Evolutionary conservation across 2,888 invertebrate genomes (phyloP), one percentile per base, ranked within the genome.

Genomic region (Germaria angustata): DNA sequence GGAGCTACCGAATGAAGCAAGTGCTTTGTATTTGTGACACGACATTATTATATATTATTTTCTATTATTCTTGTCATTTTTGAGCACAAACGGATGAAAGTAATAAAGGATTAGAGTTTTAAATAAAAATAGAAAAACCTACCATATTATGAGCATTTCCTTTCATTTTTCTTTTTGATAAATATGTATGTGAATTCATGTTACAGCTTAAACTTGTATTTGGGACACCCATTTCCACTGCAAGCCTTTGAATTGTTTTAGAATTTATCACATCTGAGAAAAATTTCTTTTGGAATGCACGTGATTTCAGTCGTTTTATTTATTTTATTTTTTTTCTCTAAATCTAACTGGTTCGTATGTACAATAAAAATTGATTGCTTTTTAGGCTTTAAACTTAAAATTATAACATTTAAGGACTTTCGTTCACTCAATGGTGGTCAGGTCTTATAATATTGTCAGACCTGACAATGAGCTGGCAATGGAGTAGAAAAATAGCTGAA

Each of bases 11-110:
- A 75, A 55, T 41, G 22, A 53, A 68, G 63, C 53, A 51, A 78
- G 73, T 39, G 44, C 13, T 55, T 71, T 63, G 55, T 53, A 15
- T 53, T 73, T 66, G 28, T n/a, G 72, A 79, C 79, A 79, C 79
- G 79, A 51, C 51, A 72, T 66, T 57, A 15, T 53, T 46, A 11
- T 39, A 49, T 22, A 2, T 28, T 13, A 53, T 9, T n/a, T 17
- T 4, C 11, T 22, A 0, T 4, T 34, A 3, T 39, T 55, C 1
- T n/a, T 34, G 2, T 20, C 8, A 4, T 13, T 57, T 59, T 46
- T 49, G 3, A 32, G 44, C 0, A 36, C 51, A 59, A 49, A 34
- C 20, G 49, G 5, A 34, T 55, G 17, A 17, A 32, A 41, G 36
- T 20, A 11, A 39, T 1, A 44, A 44, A 41, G 34, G 15, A n/a